phyloP scores from a whole-genome alignment of 2,888 invertebrate genomes.

The Scaptomyza cyrtandrae region DNA sequence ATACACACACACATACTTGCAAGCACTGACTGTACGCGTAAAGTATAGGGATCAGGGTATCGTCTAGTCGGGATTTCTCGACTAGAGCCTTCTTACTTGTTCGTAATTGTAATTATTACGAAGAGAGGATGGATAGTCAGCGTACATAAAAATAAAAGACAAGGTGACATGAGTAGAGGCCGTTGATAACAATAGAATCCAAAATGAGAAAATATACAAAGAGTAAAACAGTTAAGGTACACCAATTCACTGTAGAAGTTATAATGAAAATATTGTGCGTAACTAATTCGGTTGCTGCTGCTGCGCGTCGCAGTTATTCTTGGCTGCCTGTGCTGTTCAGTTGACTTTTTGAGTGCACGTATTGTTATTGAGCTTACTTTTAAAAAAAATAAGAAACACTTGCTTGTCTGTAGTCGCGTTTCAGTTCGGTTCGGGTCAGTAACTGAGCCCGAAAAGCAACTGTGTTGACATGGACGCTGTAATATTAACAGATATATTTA shows the following conservation, averaged over 20 bases:
- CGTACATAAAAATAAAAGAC: not conserved
- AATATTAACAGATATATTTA: conserved; percentile 12
- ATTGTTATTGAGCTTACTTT: not conserved
- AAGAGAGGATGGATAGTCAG: not conserved
- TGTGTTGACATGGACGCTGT: not conserved
- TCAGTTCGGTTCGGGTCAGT: conserved; percentile 2
- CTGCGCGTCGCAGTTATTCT: conserved; percentile 22
- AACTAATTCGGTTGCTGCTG: not conserved
- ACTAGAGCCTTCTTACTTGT: too few relatives aligned
- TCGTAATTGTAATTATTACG: not conserved
- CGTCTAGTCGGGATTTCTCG: too few relatives aligned
- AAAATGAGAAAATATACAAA: too few relatives aligned
- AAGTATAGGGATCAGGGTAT: too few relatives aligned
- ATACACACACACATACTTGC: too few relatives aligned
- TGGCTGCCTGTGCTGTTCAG: conserved; percentile 13
- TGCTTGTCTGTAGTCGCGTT: not conserved
- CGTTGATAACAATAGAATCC: too few relatives aligned
- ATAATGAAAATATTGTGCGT: not conserved
- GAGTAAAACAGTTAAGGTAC: not conserved
- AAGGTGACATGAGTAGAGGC: not conserved
- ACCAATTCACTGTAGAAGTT: not conserved
- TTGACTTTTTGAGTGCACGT: conserved; percentile 14
- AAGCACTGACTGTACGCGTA: too few relatives aligned
- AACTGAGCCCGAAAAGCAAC: not conserved
- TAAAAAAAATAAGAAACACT: not conserved